Conservation (phyloP, 2,888 invertebrate species). For the Pammene fasciana region DNA sequence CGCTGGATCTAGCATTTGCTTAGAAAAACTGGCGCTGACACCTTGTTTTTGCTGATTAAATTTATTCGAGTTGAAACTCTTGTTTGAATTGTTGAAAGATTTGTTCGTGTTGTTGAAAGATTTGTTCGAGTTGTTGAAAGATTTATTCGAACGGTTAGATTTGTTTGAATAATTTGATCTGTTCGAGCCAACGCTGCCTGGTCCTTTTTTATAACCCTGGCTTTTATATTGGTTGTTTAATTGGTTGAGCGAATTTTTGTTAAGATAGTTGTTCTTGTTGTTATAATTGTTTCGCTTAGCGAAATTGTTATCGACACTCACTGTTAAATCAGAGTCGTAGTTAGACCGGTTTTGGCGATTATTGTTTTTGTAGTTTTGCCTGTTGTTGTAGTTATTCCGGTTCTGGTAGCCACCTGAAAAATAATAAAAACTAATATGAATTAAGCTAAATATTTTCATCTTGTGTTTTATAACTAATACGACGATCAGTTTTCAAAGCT, state of each 20-base stretch:
- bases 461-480: no score
- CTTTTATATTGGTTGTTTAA: conserved; percentile 30
- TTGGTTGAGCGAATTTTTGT: conserved; percentile 25
- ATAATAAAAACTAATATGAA: neutral
- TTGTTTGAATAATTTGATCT: conserved; percentile 27
- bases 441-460: no score
- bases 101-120: conserved; percentile 18
- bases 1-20: conserved; percentile 27
- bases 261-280: conserved; percentile 28
- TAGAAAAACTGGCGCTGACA: neutral
- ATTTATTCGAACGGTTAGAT: conserved; percentile 14
- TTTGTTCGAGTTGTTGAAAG: conserved; percentile 10
- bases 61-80: neutral
- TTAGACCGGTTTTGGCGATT: conserved; percentile 12
- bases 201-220: conserved; percentile 23
- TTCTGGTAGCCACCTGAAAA: conserved; percentile 36
- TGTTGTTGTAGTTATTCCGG: conserved; percentile 3
- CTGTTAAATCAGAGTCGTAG: conserved; percentile 20
- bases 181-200: conserved; percentile 24
- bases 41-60: neutral
- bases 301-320: conserved; percentile 30
- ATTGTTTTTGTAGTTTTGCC: conserved; percentile 13
- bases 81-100: conserved; percentile 23
- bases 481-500: no score
- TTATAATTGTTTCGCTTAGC: neutral